Percentiles rank a stretch among this genome's conserved stretches.
phyloP scores from a whole-genome alignment of 2,797 vertebrate species.

The Ammospiza maritima region DNA sequence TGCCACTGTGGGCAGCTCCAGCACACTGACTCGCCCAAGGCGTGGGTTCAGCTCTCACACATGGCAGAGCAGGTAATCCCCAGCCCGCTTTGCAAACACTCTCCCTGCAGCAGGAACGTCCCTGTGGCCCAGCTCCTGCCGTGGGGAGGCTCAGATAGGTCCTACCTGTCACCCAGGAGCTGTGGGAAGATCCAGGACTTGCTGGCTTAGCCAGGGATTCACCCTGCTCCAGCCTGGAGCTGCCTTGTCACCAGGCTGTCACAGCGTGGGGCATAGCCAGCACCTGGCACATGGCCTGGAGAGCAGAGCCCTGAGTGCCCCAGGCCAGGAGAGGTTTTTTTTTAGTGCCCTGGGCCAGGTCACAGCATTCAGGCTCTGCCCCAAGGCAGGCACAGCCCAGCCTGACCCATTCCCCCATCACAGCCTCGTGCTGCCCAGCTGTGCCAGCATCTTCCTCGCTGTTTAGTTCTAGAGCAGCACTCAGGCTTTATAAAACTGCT shows the following conservation, averaged over 20 bases:
- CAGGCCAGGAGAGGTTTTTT: not conserved
- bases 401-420: not conserved
- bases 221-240: not conserved
- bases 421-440: not conserved
- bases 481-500: not conserved
- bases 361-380: not conserved
- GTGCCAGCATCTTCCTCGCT: not conserved
- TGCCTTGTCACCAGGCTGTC: not conserved
- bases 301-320: not conserved
- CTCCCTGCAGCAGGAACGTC: not conserved
- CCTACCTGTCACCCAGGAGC: fast-evolving
- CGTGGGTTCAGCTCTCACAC: not conserved
- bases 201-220: not conserved
- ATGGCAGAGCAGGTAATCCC: fast-evolving
- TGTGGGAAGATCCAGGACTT: not conserved
- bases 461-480: not conserved
- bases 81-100: not conserved
- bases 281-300: not conserved
- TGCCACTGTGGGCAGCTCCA: not conserved
- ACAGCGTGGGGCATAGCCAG: not conserved
- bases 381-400: not conserved
- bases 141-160: not conserved
- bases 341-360: not conserved
- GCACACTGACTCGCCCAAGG: fast-evolving
- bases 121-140: not conserved